Percentiles rank a stretch among this genome's conserved stretches.
These are phyloP conservation scores for Odocoileus virginianus DNA, from an alignment of 2,113 vertebrate genomes.

Conservation along the genomic window DNA sequence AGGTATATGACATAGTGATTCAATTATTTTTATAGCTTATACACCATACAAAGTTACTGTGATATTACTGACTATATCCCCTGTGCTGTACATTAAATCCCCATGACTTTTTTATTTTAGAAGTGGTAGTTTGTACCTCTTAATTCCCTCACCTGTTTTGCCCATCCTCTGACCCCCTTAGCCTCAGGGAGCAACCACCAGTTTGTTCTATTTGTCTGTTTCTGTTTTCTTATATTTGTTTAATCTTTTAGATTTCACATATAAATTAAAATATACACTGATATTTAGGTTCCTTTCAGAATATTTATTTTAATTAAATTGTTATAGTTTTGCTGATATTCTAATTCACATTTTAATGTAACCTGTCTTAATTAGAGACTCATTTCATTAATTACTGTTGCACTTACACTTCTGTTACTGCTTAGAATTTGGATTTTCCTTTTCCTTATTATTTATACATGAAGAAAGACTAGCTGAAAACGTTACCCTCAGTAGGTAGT, in stretches of 20 bases:
- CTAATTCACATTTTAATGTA: neutral
- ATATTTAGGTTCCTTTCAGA: neutral
- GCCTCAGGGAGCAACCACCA: neutral
- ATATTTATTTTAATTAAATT: slow-evolving; percentile 11
- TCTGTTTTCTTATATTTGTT: neutral
- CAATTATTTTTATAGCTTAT: neutral
- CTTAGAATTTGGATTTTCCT: neutral
- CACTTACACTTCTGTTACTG: neutral
- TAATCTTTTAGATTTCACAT: neutral
- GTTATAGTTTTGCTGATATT: neutral
- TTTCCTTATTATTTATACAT: neutral
- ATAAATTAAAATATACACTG: neutral
- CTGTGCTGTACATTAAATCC: neutral
- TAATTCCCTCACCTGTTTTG: neutral
- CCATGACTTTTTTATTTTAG: neutral
- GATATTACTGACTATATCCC: neutral
- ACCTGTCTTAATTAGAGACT: neutral
- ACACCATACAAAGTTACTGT: neutral
- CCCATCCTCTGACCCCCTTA: neutral
- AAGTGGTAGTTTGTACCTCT: neutral
- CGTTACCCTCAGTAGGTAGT: neutral
- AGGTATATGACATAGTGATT: neutral
- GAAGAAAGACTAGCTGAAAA: neutral
- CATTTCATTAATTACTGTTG: neutral
- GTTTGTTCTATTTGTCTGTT: neutral